Base-by-base conservation (phyloP, 2,797 vertebrate species). In the Crotalus adamanteus region DNA sequence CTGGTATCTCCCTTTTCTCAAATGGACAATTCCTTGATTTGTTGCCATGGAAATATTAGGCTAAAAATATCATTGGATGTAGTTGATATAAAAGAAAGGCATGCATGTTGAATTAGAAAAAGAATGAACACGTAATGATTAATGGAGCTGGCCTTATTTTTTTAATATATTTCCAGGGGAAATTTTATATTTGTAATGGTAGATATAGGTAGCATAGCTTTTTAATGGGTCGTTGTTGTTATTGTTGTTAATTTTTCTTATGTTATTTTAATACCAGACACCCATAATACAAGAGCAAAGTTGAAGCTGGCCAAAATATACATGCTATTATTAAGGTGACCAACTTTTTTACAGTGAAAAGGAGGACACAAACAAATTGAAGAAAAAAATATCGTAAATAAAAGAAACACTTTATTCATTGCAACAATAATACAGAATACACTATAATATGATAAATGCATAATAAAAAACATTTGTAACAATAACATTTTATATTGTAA, bases 1-100 rank as follows among this genome's bases (percentile, higher is more conserved):
- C 90, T 53, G 78, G 14, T 93, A 93, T 87, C 92, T 91, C 60
- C 28, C 2, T 93, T 37, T 94, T 95, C 91, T 94, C 88, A 94
- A 95, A 93, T 47, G 94, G 91, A 94, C 92, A 37, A 6, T 90
- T 96, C 94, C 94, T 95, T 95, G 0, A 91, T 95, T 93, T 0
- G 88, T 96, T 97, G 93, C 94, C 92, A 78, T 95, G 90, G 95
- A 95, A 96, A 95, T 96, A 94, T 87, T 94, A 95, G 31, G 86
- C 86, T 95, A 93, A 96, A 96, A 96, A 94, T 96, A 86, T 87
- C 89, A 91, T 93, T 37, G 87, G 93, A 92, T 94, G 47, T 7
- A 51, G 51, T 51, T 92, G 87, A 93, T 60, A 92, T 31, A 89
- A 89, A 91, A 91, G 63, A 55, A 94, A 91, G 78, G 2, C 56